A percentile compares a stretch with the other conserved stretches of the same genome.
Evolutionary conservation across 2,113 vertebrate genomes (phyloP).

Genomic region (Leucoraja erinaceus): DNA sequence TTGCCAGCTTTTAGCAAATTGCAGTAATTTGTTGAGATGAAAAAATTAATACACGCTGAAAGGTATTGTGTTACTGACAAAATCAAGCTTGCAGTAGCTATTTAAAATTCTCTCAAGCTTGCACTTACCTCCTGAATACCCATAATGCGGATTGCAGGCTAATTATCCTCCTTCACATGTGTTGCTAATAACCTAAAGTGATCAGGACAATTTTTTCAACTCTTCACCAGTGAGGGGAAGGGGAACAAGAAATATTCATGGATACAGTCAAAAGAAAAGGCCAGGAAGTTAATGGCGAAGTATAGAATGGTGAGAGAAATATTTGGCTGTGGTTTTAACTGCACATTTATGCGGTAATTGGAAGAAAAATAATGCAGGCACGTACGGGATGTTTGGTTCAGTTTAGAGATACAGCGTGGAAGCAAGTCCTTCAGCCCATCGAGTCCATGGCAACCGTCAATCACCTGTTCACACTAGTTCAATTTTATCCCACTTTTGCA

Average conservation of each 20-base stretch:
- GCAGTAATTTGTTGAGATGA: conserved; percentile 13
- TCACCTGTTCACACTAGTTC: too few relatives aligned
- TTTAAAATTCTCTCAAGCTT: conserved; percentile 24
- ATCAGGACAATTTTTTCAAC: neutral
- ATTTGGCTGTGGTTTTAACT: neutral
- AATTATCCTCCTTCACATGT: neutral
- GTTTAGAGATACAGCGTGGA: too few relatives aligned
- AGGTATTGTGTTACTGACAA: conserved; percentile 33
- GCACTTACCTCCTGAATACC: neutral
- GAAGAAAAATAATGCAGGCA: neutral
- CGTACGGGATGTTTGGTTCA: neutral
- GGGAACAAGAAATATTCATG: neutral
- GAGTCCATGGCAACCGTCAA: too few relatives aligned
- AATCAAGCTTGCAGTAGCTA: neutral
- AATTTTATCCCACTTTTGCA: too few relatives aligned
- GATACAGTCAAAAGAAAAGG: neutral
- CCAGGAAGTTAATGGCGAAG: neutral
- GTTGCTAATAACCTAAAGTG: neutral
- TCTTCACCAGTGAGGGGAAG: neutral
- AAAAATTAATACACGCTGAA: conserved; percentile 7
- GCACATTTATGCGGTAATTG: neutral
- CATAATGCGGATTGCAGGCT: neutral
- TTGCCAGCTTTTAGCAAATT: conserved; percentile 36
- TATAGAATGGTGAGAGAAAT: neutral
- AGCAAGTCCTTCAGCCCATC: too few relatives aligned